Percentiles rank a stretch among this genome's conserved stretches.
These are phyloP conservation scores for Salpingus planirostris DNA, from an alignment of 2,888 invertebrate genomes.

Conservation along the genomic window DNA sequence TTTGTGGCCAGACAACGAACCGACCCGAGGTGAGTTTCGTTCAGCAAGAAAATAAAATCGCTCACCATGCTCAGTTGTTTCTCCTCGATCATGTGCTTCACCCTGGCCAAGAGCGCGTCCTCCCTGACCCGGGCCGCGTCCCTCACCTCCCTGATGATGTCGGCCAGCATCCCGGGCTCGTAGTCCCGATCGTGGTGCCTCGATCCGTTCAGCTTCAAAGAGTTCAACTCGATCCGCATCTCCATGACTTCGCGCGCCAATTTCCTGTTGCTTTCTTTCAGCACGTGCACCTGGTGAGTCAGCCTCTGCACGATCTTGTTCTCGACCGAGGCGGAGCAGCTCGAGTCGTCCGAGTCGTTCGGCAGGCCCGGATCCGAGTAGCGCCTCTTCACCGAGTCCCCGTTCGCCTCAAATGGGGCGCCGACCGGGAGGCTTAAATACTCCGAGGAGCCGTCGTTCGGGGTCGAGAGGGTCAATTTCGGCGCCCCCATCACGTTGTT, in stretches of 20 bases:
- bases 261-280: conserved; percentile 66
- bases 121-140: conserved; percentile 64
- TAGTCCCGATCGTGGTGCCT: conserved; percentile 44
- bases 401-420: conserved; percentile 49
- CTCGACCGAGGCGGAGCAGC: conserved; percentile 48
- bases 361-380: conserved; percentile 60
- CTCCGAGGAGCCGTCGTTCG: conserved; percentile 33
- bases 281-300: conserved; percentile 61
- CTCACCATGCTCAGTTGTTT: conserved; percentile 43
- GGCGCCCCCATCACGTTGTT: conserved; percentile 23
- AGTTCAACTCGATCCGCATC: conserved; percentile 53
- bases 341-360: conserved; percentile 42
- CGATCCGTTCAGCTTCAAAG: conserved; percentile 31
- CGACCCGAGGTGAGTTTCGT: too few relatives aligned
- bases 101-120: conserved; percentile 57
- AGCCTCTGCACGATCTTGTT: conserved; percentile 54
- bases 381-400: conserved; percentile 44
- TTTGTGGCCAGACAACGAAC: too few relatives aligned
- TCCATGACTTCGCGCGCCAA: conserved; percentile 67
- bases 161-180: conserved; percentile 64
- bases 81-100: conserved; percentile 52
- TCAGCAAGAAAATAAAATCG: too few relatives aligned
- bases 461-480: conserved; percentile 18
- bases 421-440: conserved; percentile 64
- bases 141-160: conserved; percentile 63